Evolutionary conservation across 1,140 invertebrate genomes (phyloP).

Genomic region (Ptiloglossa arizonensis): DNA sequence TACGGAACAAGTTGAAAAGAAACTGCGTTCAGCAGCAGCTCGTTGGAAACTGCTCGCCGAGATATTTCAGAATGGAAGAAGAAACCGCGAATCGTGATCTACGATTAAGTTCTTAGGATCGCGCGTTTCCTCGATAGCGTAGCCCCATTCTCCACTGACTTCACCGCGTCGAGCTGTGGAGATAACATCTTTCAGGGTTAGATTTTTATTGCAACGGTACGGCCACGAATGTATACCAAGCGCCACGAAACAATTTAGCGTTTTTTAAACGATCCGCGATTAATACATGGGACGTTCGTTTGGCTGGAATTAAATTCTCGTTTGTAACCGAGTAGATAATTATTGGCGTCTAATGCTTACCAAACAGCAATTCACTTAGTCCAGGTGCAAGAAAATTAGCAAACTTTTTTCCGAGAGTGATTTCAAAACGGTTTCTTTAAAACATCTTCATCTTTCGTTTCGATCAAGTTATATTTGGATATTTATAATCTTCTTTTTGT

Average conservation of each 20-base stretch:
- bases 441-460: no score
- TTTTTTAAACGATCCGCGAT: neutral
- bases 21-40: neutral
- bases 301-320: neutral
- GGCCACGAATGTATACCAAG: neutral
- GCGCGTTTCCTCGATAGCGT: neutral
- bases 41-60: neutral
- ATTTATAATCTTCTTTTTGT: no score
- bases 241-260: no score
- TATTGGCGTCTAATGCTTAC: no score
- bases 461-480: no score
- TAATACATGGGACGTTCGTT: neutral
- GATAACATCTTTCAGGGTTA: neutral
- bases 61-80: neutral
- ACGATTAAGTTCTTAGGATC: constrained; percentile 13
- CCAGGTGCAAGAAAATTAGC: no score
- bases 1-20: neutral
- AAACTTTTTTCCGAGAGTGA: no score
- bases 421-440: no score
- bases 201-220: neutral
- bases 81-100: neutral
- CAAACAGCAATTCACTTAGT: no score
- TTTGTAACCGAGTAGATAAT: neutral
- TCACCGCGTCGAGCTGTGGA: neutral
- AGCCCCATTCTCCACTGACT: neutral